phyloP scores from a whole-genome alignment of 1,140 invertebrate genomes.

The Drosophila ercepeae region DNA sequence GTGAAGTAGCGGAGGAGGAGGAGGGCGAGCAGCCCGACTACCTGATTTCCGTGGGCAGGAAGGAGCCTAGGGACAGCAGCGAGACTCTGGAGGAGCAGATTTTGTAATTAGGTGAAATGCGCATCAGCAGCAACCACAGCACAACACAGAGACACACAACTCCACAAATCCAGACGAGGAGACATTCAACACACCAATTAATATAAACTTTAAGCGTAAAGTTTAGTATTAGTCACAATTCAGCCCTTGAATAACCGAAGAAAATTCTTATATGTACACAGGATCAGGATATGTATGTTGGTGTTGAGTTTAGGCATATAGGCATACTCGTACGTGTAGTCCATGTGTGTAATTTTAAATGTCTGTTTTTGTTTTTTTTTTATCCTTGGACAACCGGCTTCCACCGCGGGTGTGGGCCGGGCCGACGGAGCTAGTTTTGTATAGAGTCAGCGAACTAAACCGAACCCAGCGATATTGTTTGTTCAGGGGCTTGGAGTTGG shows the following conservation, averaged over 20 bases:
- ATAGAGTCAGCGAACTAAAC: slow-evolving; percentile 13
- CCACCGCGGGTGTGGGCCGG: background rate
- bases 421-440: slow-evolving; percentile 1
- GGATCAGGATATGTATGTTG: slow-evolving; percentile 60
- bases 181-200: slow-evolving; percentile 50
- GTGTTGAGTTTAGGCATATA: slow-evolving; percentile 71
- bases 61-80: slow-evolving; percentile 36
- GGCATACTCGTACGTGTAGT: slow-evolving; percentile 61
- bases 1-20: slow-evolving; percentile 38
- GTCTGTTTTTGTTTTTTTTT: slow-evolving; percentile 32
- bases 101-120: slow-evolving; percentile 80
- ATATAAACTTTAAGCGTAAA: slow-evolving; percentile 76
- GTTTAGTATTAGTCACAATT: slow-evolving; percentile 70
- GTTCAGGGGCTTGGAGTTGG: slow-evolving; percentile 13
- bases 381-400: background rate
- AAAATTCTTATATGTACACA: slow-evolving; percentile 39
- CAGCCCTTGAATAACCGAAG: slow-evolving; percentile 41
- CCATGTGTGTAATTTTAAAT: slow-evolving; percentile 63
- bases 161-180: background rate
- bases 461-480: slow-evolving; percentile 2
- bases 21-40: slow-evolving; percentile 66
- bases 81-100: slow-evolving; percentile 59
- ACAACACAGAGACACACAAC: slow-evolving; percentile 32
- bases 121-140: slow-evolving; percentile 53
- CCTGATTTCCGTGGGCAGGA: slow-evolving; percentile 62